Conservation (phyloP, 1,140 invertebrate species). For the Psilanteris sp. region DNA sequence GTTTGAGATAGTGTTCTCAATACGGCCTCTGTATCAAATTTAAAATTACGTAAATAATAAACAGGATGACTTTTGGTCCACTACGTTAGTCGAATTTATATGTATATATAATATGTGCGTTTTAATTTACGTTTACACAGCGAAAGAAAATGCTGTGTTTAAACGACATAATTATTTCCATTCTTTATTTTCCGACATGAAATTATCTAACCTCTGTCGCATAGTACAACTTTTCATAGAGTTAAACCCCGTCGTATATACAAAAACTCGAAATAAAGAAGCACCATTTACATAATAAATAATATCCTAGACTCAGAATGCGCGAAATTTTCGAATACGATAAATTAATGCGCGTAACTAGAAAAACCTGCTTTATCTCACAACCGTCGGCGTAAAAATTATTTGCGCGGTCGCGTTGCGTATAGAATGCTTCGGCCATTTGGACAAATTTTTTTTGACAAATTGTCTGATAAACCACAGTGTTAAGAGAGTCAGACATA, state of each 20-base stretch:
- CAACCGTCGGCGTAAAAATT: constrained; percentile 13
- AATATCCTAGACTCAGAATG: constrained; percentile 1
- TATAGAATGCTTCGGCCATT: constrained; percentile 10
- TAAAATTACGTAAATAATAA: too few species aligned
- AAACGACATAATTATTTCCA: constrained; percentile 5
- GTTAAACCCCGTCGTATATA: not conserved
- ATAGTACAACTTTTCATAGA: not conserved
- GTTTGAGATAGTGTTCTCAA: too few species aligned
- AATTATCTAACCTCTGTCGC: constrained; percentile 16
- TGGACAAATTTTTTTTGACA: constrained; percentile 35
- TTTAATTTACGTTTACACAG: constrained; percentile 1
- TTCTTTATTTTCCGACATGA: not conserved
- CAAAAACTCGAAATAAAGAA: constrained; percentile 16
- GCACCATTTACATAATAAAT: constrained; percentile 24
- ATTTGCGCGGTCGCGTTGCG: constrained; percentile 10
- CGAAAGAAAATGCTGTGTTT: not conserved
- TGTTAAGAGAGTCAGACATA: constrained; percentile 33
- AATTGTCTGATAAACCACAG: constrained; percentile 52
- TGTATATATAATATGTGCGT: too few species aligned
- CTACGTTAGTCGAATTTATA: too few species aligned
- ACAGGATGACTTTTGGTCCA: too few species aligned
- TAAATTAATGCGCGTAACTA: constrained; percentile 22
- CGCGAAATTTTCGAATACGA: constrained; percentile 14
- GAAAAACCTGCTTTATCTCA: constrained; percentile 42
- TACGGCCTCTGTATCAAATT: too few species aligned